Evolutionary conservation across 2,888 invertebrate genomes (phyloP).

Genomic region (Ormia ochracea): DNA sequence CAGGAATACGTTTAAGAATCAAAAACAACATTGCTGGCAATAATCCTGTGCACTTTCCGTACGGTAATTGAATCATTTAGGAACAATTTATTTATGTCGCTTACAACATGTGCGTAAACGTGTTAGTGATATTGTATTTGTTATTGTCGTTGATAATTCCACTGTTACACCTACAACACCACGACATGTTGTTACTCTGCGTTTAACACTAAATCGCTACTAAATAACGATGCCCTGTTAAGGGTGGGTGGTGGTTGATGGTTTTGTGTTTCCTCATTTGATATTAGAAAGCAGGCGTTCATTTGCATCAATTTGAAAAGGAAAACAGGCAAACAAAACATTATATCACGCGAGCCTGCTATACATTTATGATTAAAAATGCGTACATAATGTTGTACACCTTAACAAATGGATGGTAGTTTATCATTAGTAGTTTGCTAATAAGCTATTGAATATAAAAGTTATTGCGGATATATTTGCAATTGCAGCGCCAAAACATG

Average conservation of each 20-base stretch:
- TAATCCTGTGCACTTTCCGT: conserved; percentile 48
- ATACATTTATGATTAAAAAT: conserved; percentile 18
- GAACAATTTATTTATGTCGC: conserved; percentile 64
- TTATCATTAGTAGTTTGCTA: conserved; percentile 4
- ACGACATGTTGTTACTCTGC: not conserved
- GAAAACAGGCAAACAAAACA: not conserved
- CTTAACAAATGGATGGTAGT: conserved; percentile 48
- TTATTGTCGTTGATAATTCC: conserved; percentile 38
- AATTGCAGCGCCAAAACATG: too few species aligned
- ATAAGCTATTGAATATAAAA: not conserved
- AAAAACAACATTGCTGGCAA: conserved; percentile 24
- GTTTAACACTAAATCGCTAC: not conserved
- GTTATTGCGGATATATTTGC: not conserved
- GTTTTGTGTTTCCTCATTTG: not conserved
- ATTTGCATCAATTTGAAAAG: not conserved
- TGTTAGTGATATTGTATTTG: conserved; percentile 52
- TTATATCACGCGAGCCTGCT: conserved; percentile 21
- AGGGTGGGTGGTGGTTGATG: conserved; percentile 9
- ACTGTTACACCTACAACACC: conserved; percentile 10
- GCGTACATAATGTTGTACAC: conserved; percentile 27
- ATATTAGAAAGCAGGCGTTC: not conserved
- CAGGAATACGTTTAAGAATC: not conserved
- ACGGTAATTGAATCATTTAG: conserved; percentile 65
- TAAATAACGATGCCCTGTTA: conserved; percentile 6
- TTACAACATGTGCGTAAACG: conserved; percentile 60